These are phyloP conservation scores for Metacarcinus magister DNA, from an alignment of 2,888 invertebrate genomes.

Conservation along the genomic window DNA sequence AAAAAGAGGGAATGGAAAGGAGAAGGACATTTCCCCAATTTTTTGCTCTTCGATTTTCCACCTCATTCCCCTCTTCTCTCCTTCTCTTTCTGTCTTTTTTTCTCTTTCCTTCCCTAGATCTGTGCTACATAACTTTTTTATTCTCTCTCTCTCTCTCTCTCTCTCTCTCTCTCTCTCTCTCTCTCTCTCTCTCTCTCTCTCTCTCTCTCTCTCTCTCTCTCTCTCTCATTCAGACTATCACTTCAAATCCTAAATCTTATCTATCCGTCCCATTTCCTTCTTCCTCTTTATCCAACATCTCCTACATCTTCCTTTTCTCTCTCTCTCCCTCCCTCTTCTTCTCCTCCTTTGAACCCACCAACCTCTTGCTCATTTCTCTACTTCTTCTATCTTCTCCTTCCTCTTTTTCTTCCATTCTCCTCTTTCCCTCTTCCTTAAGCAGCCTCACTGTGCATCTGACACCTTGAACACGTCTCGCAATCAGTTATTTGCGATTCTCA, in stretches of 20 bases:
- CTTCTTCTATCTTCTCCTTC: not conserved
- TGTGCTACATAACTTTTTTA: not conserved
- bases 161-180: constrained; percentile 51
- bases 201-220: constrained; percentile 14
- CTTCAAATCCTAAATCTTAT: not conserved
- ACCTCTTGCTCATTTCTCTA: not conserved
- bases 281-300: not conserved
- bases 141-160: not conserved
- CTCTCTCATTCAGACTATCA: constrained; percentile 19
- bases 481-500: not conserved
- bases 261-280: not conserved
- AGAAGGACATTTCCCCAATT: not conserved
- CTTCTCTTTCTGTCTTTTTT: constrained; percentile 54
- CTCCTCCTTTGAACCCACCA: not conserved
- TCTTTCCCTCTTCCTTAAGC: not conserved
- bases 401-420: not conserved
- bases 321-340: not conserved
- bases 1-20: not conserved
- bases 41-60: not conserved
- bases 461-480: not conserved
- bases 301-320: not conserved
- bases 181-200: constrained; percentile 57
- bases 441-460: not conserved
- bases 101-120: constrained; percentile 17
- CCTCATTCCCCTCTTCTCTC: constrained; percentile 8